phyloP scores from a whole-genome alignment of 2,888 invertebrate species.

The Elysia crispata region DNA sequence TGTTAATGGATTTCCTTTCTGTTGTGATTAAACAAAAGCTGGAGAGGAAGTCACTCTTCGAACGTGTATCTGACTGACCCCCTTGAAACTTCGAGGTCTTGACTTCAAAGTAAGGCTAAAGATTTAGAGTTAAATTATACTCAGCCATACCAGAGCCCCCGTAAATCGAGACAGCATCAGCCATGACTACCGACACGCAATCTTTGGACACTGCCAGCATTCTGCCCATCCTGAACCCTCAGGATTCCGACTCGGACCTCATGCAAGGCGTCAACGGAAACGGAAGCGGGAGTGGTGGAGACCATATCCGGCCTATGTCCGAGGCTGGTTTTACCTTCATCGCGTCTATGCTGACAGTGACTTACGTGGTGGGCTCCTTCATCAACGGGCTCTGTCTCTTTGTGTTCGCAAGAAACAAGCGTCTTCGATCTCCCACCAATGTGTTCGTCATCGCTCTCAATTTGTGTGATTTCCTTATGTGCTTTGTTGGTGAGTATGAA shows the following conservation, averaged over 20 bases:
- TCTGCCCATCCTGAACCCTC: too few species aligned
- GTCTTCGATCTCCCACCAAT: slow-evolving; percentile 65
- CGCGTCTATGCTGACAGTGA: slow-evolving; percentile 27
- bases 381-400: slow-evolving; percentile 53
- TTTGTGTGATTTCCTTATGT: slow-evolving; percentile 62
- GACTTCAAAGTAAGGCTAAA: too few species aligned
- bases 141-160: not conserved
- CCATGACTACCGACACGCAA: too few species aligned
- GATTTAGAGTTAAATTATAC: too few species aligned
- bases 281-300: not conserved
- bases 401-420: slow-evolving; percentile 58
- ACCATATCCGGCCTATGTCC: slow-evolving; percentile 30
- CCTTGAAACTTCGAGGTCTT: too few species aligned
- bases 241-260: too few species aligned
- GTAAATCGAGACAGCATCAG: not conserved
- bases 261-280: not conserved
- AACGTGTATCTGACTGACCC: too few species aligned
- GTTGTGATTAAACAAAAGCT: too few species aligned
- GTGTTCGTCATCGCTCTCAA: slow-evolving; percentile 64
- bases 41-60: too few species aligned
- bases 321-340: slow-evolving; percentile 43
- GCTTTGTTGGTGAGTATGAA: slow-evolving; percentile 45
- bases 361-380: slow-evolving; percentile 48
- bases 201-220: too few species aligned
- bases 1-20: too few species aligned